Percentiles rank a stretch among this genome's conserved stretches.
Evolutionary conservation across 2,113 vertebrate species (phyloP).

Genomic region (Vulpes lagopus): DNA sequence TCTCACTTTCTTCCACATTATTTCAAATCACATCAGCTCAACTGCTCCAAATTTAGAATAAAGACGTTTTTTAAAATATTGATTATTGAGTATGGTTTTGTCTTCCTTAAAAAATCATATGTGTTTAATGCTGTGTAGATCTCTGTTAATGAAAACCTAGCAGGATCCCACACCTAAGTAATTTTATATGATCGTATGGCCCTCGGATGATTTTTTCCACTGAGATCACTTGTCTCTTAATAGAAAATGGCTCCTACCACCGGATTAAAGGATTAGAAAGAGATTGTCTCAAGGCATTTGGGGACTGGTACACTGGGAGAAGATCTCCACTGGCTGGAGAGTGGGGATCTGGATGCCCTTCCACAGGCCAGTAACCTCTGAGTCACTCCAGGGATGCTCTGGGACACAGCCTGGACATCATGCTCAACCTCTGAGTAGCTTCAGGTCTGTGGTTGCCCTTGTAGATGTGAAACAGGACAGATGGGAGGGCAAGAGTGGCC

Average conservation of each 20-base stretch:
- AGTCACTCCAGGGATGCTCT: slow-evolving; percentile 53
- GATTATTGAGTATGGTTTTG: background rate
- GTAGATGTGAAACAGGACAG: background rate
- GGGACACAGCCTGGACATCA: background rate
- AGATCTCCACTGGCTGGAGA: background rate
- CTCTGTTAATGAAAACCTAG: background rate
- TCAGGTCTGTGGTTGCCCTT: background rate
- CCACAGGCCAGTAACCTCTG: background rate
- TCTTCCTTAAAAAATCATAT: background rate
- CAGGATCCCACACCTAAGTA: background rate
- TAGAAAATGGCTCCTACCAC: slow-evolving; percentile 70
- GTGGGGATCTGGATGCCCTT: background rate
- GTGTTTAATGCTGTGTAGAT: background rate
- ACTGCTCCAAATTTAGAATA: background rate
- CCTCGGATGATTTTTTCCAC: slow-evolving; percentile 39
- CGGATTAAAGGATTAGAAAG: slow-evolving; percentile 71
- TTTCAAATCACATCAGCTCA: background rate
- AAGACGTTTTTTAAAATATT: background rate
- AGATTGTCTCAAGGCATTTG: slow-evolving; percentile 58
- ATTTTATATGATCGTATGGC: slow-evolving; percentile 21
- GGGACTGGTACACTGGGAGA: background rate
- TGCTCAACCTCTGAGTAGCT: background rate
- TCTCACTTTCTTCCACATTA: background rate
- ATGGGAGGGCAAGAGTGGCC: background rate
- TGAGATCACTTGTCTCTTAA: slow-evolving; percentile 71